Conservation (phyloP, 1,140 invertebrate species). For the Mycetomoellerius zeteki region DNA sequence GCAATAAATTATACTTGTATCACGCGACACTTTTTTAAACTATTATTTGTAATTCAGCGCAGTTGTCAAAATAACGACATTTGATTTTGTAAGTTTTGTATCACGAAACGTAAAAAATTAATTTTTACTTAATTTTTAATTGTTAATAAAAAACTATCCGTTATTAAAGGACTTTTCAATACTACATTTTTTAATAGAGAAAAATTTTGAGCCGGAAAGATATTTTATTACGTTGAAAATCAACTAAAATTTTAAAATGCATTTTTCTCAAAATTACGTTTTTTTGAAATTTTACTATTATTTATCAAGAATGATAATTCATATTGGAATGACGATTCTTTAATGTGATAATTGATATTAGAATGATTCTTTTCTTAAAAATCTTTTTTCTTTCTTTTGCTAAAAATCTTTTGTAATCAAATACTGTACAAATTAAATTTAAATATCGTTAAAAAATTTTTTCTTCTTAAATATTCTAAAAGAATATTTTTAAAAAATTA, state of each 20-base stretch:
- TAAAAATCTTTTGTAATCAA: background rate
- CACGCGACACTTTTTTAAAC: background rate
- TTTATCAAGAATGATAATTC: too few relatives aligned
- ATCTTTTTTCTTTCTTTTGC: too few relatives aligned
- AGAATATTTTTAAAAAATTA: background rate
- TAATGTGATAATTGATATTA: too few relatives aligned
- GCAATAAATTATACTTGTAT: background rate
- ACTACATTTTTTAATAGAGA: background rate
- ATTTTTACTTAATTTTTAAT: background rate
- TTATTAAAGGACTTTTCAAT: background rate
- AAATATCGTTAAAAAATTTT: background rate
- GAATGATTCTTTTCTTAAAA: too few relatives aligned
- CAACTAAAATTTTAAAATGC: background rate
- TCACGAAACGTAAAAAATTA: background rate
- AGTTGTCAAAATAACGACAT: background rate
- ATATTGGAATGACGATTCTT: too few relatives aligned
- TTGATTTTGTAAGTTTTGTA: background rate
- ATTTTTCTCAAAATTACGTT: background rate
- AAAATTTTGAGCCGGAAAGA: background rate
- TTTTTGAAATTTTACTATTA: too few relatives aligned
- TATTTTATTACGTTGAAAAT: background rate
- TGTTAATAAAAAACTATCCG: background rate
- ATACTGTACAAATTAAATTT: background rate
- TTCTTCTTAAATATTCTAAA: background rate
- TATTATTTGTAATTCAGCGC: background rate